A percentile compares a stretch with the other conserved stretches of the same genome.
phyloP scores from a whole-genome alignment of 2,113 vertebrate species.

The Hassar affinis region DNA sequence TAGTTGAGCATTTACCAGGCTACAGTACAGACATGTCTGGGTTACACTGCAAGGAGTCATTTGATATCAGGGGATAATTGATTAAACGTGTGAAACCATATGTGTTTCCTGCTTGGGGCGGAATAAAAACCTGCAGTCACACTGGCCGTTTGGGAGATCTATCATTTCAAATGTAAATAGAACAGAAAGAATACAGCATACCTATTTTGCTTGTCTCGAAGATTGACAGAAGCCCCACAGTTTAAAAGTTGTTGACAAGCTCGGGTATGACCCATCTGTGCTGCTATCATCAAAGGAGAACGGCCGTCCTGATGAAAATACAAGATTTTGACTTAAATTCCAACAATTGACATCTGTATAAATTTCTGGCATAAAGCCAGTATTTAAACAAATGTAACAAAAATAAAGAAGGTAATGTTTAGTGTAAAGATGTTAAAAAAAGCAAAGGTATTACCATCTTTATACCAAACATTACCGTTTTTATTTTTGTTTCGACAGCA shows the following conservation, averaged over 20 bases:
- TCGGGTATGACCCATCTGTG: conserved; percentile 76
- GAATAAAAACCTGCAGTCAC: neutral
- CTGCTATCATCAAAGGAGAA: conserved; percentile 79
- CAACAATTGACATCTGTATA: neutral
- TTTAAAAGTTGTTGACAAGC: conserved; percentile 79
- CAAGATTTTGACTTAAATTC: neutral
- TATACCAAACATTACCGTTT: neutral
- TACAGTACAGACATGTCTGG: neutral
- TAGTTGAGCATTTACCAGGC: neutral
- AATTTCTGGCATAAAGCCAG: neutral
- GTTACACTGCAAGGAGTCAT: neutral
- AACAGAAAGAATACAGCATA: conserved; percentile 44
- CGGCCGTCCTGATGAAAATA: conserved; percentile 72
- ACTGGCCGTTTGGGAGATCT: fast-evolving
- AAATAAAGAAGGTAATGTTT: neutral
- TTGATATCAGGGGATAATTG: neutral
- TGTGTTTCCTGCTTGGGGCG: neutral
- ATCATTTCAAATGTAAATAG: conserved; percentile 3
- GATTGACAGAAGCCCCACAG: conserved; percentile 74
- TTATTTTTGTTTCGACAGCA: neutral
- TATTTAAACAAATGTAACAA: neutral
- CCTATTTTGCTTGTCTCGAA: conserved; percentile 83
- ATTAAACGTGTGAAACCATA: neutral
- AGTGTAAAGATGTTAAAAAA: neutral
- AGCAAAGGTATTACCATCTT: neutral